Conservation (phyloP, 2,888 invertebrate genomes). For the Acanthosepion pharaonis region DNA sequence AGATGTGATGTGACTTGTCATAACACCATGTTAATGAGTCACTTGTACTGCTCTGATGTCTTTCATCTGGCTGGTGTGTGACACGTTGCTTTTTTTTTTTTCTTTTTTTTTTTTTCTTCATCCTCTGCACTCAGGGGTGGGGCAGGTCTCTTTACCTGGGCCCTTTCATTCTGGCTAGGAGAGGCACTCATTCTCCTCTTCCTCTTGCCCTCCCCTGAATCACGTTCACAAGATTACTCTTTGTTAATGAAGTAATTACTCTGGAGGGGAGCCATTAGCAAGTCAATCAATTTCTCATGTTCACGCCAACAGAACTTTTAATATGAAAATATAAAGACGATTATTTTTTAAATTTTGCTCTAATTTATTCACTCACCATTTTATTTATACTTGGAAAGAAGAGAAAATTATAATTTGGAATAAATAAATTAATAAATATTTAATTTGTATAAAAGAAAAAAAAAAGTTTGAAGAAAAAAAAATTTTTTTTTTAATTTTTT, state of each 20-base stretch:
- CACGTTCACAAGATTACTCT: background rate
- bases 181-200: background rate
- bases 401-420: background rate
- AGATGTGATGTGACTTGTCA: background rate
- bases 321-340: background rate
- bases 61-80: background rate
- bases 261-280: background rate
- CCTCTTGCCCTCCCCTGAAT: background rate
- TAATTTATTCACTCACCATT: slow-evolving; percentile 33
- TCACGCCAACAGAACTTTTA: background rate
- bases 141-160: background rate
- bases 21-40: background rate
- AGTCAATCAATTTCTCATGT: background rate
- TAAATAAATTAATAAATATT: slow-evolving; percentile 23
- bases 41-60: background rate
- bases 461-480: background rate
- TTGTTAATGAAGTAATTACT: background rate
- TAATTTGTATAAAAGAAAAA: slow-evolving; percentile 23
- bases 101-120: background rate
- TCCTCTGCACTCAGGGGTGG: background rate
- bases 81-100: background rate
- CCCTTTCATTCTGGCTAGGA: background rate
- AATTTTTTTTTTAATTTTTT: no score
- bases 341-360: slow-evolving; percentile 20
- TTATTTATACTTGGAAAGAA: slow-evolving; percentile 22